Conservation (phyloP, 2,797 vertebrate genomes). For the Labeo calbasu region DNA sequence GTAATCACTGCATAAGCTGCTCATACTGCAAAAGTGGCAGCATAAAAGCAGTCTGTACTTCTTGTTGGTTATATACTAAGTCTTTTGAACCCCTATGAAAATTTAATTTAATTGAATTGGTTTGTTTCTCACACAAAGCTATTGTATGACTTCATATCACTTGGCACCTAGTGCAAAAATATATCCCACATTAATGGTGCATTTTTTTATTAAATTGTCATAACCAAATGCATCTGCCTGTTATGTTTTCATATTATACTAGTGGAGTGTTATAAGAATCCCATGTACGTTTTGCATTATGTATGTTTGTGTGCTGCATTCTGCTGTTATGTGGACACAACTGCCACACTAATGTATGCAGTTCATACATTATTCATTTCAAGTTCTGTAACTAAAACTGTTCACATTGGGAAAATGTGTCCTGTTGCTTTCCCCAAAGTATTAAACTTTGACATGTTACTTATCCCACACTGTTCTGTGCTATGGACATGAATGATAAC, state of each 20-base stretch:
- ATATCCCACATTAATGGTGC: not conserved
- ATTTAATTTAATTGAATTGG: not conserved
- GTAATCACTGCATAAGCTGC: not conserved
- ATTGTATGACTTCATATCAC: not conserved
- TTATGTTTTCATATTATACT: not conserved
- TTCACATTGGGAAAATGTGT: not conserved
- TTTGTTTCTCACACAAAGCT: not conserved
- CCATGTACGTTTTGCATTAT: not conserved
- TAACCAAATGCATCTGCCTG: not conserved
- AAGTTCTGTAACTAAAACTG: conserved; percentile 1
- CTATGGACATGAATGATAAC: not conserved
- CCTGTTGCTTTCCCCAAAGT: not conserved
- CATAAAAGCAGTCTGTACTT: not conserved
- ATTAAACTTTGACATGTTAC: not conserved
- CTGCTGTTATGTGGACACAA: not conserved
- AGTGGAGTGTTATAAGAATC: not conserved
- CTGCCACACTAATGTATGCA: not conserved
- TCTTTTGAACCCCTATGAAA: not conserved
- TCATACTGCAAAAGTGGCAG: not conserved
- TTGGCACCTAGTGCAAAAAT: not conserved
- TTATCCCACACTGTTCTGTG: not conserved
- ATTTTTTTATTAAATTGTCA: not conserved
- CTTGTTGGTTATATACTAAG: not conserved
- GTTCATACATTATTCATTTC: conserved; percentile 7
- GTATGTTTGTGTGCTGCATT: not conserved